Evolutionary conservation across 2,888 invertebrate genomes (phyloP), one percentile per base, ranked within the genome.

Genomic region (Amorpha juglandis): DNA sequence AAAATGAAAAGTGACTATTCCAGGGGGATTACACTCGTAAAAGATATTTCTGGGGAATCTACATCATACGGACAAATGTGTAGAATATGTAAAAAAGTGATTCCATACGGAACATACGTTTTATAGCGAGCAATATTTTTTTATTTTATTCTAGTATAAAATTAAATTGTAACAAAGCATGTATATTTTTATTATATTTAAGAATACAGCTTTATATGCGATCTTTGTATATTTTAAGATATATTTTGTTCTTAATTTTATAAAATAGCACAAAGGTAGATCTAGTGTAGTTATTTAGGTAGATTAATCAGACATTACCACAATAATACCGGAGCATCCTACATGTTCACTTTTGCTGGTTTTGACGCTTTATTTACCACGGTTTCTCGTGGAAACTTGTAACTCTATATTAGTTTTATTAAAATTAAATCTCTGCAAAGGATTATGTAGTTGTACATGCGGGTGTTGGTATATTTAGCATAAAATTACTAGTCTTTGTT

Each of bases 11-110:
- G 65, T 69, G 70, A 72, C 62, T 68, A 68, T 63, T 67, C 68
- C 69, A 71, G 71, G 70, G 69, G 68, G 70, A 69, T 66, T 52
- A 58, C 42, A 65, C 70, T 64, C 64, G 68, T 67, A 71, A 69
- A 71, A 71, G 67, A 74, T 68, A 69, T 68, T 68, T 45, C 65
- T 65, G 62, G 66, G 64, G 65, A 69, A n/a, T 62, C 50, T 65
- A 48, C 55, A 48, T 42, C 62, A 50, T 50, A 65, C 19, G 42
- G 16, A 55, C n/a, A 58, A 58, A 58, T 42, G 58, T 58, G 42
- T 42, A 12, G 58, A 58, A 58, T 19, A 21, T 58, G 58, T 58
- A 58, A 58, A 58, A 58, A 58, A 58, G 12, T 58, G 19, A 38
- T 42, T 58, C 42, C 42, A 58, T 21, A 58, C 58, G 42, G 6